phyloP scores from a whole-genome alignment of 92 coral and sea anemone species.

The Bergia sp. region DNA sequence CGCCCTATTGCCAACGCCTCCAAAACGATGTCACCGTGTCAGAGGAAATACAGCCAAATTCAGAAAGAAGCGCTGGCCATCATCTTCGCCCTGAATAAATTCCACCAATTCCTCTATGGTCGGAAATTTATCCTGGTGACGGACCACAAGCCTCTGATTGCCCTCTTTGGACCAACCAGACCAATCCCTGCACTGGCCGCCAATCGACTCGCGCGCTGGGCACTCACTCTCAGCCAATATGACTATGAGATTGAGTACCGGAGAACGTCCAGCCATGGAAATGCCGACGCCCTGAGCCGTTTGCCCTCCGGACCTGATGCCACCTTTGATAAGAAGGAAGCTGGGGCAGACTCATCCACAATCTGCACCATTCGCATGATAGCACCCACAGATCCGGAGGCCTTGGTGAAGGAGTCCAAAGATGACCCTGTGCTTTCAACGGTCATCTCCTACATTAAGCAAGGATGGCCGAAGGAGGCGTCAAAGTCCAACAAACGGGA shows the following conservation, averaged over 20 bases:
- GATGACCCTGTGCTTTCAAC: conserved; percentile 25
- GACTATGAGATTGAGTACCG: conserved; percentile 4
- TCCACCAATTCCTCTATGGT: too few relatives aligned
- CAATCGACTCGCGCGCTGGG: conserved; percentile 26
- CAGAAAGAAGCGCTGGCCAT: conserved; percentile 21
- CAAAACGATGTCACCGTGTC: conserved; percentile 2
- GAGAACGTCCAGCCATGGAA: background rate
- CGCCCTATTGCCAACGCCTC: conserved; percentile 35
- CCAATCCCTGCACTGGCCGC: conserved; percentile 15
- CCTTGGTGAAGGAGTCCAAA: conserved; percentile 5
- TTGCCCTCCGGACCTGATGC: conserved; percentile 18
- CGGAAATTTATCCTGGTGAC: conserved; percentile 20
- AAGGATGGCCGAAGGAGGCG: conserved; percentile 20
- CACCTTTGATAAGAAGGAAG: conserved; percentile 6
- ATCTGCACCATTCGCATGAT: conserved; percentile 20
- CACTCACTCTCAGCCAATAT: conserved; percentile 19
- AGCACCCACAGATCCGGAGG: conserved; percentile 7
- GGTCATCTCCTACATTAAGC: background rate
- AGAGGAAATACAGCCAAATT: background rate
- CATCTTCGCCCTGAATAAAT: background rate
- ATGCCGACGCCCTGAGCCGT: conserved; percentile 28
- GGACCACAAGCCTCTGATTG: background rate
- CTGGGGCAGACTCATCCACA: background rate
- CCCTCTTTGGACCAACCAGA: conserved; percentile 4
- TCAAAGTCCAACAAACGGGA: background rate